Percentiles rank a stretch among this genome's conserved stretches.
These are phyloP conservation scores for Lithobates pipiens DNA, from an alignment of 2,797 vertebrate species.

Conservation along the genomic window DNA sequence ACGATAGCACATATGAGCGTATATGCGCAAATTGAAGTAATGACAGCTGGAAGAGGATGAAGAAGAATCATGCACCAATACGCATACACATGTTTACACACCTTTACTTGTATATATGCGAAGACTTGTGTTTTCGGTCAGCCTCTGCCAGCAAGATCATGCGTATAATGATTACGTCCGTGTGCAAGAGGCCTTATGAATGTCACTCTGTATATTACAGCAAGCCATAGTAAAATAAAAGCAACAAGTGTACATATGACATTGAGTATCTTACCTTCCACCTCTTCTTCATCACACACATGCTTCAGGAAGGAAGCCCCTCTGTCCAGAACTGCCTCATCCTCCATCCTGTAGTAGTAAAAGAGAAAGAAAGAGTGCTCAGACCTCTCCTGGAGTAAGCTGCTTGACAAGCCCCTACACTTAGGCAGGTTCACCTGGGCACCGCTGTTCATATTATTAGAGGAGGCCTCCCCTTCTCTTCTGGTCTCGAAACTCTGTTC, in stretches of 20 bases:
- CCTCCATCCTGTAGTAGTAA: slow-evolving; percentile 99
- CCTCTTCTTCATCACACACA: slow-evolving; percentile 93
- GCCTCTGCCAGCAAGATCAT: too few relatives aligned
- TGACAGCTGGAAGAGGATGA: too few relatives aligned
- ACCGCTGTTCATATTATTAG: slow-evolving; percentile 76
- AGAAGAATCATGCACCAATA: too few relatives aligned
- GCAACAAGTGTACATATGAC: background rate
- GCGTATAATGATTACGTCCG: too few relatives aligned
- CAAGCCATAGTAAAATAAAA: too few relatives aligned
- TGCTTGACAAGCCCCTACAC: slow-evolving; percentile 80
- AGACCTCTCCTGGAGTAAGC: slow-evolving; percentile 92
- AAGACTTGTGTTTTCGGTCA: too few relatives aligned
- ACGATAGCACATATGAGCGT: too few relatives aligned
- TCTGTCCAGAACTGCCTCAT: slow-evolving; percentile 96
- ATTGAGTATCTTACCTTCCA: slow-evolving; percentile 87
- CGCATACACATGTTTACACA: too few relatives aligned
- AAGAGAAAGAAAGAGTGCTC: slow-evolving; percentile 98
- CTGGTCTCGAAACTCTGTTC: slow-evolving; percentile 44
- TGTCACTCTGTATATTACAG: too few relatives aligned
- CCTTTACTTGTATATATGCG: too few relatives aligned
- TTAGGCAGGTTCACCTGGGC: slow-evolving; percentile 86
- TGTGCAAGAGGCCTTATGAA: too few relatives aligned
- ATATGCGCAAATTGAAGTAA: too few relatives aligned
- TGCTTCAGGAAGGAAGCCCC: slow-evolving; percentile 95
- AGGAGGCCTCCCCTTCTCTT: slow-evolving; percentile 64